These are phyloP conservation scores for Apamea monoglypha DNA, from an alignment of 2,888 invertebrate genomes.

Conservation along the genomic window DNA sequence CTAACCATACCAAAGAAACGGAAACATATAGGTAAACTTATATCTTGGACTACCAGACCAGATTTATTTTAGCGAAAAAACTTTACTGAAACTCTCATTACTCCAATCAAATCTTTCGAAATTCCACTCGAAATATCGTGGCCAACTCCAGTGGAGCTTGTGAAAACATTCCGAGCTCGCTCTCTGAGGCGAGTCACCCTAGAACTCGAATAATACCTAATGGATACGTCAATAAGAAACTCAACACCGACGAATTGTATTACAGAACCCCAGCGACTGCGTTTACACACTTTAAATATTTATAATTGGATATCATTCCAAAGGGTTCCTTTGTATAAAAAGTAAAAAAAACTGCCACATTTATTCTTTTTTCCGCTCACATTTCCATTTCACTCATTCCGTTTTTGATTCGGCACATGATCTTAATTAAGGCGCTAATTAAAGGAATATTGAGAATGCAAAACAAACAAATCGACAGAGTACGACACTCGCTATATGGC, in stretches of 20 bases:
- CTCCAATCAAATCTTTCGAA: slow-evolving; percentile 53
- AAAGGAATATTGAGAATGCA: slow-evolving; percentile 52
- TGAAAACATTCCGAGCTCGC: slow-evolving; percentile 64
- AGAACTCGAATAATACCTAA: slow-evolving; percentile 79
- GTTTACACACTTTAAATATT: slow-evolving; percentile 84
- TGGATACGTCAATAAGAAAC: slow-evolving; percentile 89
- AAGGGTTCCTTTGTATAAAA: slow-evolving; percentile 68
- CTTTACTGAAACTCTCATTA: slow-evolving; percentile 42
- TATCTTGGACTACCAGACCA: slow-evolving; percentile 14
- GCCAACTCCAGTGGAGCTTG: slow-evolving; percentile 43
- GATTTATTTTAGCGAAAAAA: slow-evolving; percentile 32
- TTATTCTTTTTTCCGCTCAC: slow-evolving; percentile 49
- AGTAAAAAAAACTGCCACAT: slow-evolving; percentile 59
- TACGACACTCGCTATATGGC: slow-evolving; percentile 44
- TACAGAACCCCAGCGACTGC: slow-evolving; percentile 79
- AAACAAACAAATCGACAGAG: slow-evolving; percentile 44
- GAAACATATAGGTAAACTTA: slow-evolving; percentile 6
- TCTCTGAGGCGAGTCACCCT: slow-evolving; percentile 67
- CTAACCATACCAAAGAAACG: neutral
- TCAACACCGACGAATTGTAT: slow-evolving; percentile 84
- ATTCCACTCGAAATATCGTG: slow-evolving; percentile 53
- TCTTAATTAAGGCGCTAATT: slow-evolving; percentile 62
- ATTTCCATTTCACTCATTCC: slow-evolving; percentile 59
- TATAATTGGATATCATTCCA: slow-evolving; percentile 81
- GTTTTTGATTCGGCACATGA: slow-evolving; percentile 59